A percentile compares a stretch with the other conserved stretches of the same genome.
phyloP scores from a whole-genome alignment of 2,888 invertebrate species.

The Eupithecia insigniata region DNA sequence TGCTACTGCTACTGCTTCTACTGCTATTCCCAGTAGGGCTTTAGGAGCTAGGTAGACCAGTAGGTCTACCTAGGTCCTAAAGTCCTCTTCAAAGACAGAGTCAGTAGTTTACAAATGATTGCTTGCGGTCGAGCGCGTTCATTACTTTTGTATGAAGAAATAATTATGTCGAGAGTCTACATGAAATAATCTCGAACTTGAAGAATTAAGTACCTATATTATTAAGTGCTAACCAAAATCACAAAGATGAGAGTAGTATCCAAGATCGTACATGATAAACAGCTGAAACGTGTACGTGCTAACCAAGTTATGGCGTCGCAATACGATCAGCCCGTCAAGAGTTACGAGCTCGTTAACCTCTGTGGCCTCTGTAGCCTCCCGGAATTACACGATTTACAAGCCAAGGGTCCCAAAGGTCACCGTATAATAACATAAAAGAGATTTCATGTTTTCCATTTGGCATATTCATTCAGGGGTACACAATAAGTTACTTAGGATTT shows the following conservation, averaged over 20 bases:
- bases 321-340: not conserved
- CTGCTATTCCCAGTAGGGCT: no score
- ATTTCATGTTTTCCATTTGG: constrained; percentile 2
- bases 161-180: not conserved
- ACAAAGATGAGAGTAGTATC: not conserved
- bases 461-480: constrained; percentile 1
- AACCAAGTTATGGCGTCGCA: not conserved
- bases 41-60: no score
- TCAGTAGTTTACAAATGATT: not conserved
- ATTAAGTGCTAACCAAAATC: not conserved
- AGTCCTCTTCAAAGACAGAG: no score
- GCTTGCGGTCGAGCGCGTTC: not conserved
- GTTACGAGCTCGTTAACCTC: constrained; percentile 8
- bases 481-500: constrained; percentile 1
- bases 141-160: not conserved
- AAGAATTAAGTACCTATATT: not conserved
- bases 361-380: not conserved
- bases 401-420: constrained; percentile 2
- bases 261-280: not conserved
- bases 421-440: not conserved
- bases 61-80: no score
- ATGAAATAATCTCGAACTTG: not conserved
- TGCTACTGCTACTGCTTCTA: no score
- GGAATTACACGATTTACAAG: not conserved
- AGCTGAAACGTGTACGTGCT: not conserved